A percentile compares a stretch with the other conserved stretches of the same genome.
Conservation (phyloP, 2,797 vertebrate species). For the Lycodopsis pacificus region DNA sequence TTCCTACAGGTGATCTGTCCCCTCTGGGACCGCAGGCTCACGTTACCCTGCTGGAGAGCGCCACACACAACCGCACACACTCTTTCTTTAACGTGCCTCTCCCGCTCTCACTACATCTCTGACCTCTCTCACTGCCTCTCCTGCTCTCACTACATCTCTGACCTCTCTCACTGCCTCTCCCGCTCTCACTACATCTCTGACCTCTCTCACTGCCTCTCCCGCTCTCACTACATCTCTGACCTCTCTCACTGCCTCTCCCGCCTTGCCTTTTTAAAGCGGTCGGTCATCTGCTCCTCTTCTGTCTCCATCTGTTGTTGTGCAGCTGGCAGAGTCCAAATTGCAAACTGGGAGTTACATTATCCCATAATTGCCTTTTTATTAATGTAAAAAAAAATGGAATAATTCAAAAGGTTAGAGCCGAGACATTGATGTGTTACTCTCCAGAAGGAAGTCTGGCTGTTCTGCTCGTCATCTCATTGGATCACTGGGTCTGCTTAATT, state of each 20-base stretch:
- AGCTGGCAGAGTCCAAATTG: not conserved
- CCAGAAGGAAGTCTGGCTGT: not conserved
- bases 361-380: not conserved
- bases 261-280: not conserved
- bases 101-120: not conserved
- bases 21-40: slow-evolving; percentile 47
- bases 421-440: not conserved
- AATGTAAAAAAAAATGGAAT: too few relatives aligned
- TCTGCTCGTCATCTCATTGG: not conserved
- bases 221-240: not conserved
- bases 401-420: not conserved
- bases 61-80: slow-evolving; percentile 11
- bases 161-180: too few relatives aligned
- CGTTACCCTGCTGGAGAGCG: slow-evolving; percentile 46
- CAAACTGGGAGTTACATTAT: not conserved
- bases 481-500: not conserved
- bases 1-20: slow-evolving; percentile 57
- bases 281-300: not conserved
- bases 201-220: not conserved
- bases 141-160: too few relatives aligned
- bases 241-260: not conserved
- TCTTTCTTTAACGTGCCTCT: slow-evolving; percentile 18
- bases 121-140: not conserved
- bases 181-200: slow-evolving; percentile 1
- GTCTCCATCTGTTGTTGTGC: not conserved